Evolutionary conservation across 2,113 vertebrate genomes (phyloP).

Genomic region (Prolemur simus): DNA sequence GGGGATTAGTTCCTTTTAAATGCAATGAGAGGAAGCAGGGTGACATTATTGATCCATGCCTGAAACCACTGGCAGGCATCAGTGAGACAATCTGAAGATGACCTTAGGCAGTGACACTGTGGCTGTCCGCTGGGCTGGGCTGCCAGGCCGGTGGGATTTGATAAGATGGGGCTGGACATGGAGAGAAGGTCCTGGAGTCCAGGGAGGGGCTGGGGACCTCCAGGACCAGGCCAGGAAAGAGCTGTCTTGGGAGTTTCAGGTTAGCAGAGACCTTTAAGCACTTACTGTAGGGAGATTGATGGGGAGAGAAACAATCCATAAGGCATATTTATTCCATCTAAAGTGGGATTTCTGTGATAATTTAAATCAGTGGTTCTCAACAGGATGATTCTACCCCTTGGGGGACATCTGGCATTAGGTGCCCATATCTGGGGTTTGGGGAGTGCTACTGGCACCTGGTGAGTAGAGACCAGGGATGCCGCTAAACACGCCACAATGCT

Average conservation of each 20-base stretch:
- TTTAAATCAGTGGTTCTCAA: not conserved
- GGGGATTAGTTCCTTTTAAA: conserved; percentile 4
- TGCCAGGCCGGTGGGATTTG: not conserved
- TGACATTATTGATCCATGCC: not conserved
- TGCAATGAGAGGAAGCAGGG: not conserved
- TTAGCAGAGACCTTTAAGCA: not conserved
- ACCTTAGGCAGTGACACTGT: accelerated
- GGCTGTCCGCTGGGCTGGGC: not conserved
- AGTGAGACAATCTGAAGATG: not conserved
- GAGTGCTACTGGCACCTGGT: not conserved
- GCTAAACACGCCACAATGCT: accelerated
- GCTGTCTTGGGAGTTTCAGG: not conserved
- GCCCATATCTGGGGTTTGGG: not conserved
- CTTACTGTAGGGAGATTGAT: not conserved
- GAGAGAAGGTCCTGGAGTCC: not conserved
- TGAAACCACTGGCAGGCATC: not conserved
- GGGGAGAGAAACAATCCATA: accelerated
- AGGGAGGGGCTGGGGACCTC: too few relatives aligned
- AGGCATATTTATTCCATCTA: not conserved
- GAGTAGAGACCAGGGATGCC: not conserved
- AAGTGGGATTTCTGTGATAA: not conserved
- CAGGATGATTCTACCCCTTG: not conserved
- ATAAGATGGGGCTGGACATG: not conserved
- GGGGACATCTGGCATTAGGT: not conserved
- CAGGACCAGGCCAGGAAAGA: not conserved